Evolutionary conservation across 2,113 vertebrate genomes (phyloP), one percentile per base, ranked within the genome.

Genomic region (Oreocharis arfaki): DNA sequence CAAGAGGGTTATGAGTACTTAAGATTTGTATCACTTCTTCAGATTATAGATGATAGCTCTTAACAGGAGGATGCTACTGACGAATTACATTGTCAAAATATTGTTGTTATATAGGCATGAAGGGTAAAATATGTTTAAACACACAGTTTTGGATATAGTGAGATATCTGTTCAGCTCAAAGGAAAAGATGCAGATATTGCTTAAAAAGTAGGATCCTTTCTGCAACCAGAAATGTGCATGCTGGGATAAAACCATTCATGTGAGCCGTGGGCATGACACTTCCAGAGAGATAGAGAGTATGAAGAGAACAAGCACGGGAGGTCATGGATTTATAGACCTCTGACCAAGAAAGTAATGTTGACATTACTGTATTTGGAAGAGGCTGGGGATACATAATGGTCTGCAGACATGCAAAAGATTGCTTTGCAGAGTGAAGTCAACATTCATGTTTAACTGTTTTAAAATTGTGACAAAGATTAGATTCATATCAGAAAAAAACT

Each of bases 111-210:
- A 97, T 97, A 97, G 96, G 96, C 95, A 96, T 97, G 96, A 97
- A 97, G 96, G 95, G 94, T 97, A 97, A 97, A 97, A 97, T 97
- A 97, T 97, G 96, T 95, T 97, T 96, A 95, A 97, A 96, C 96
- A 97, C 96, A 96, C 93, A 96, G 94, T 93, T 96, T 96, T 96
- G 95, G 96, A 96, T 97, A 88, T 79, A 97, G 95, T 92, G 95
- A 96, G 94, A 96, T 96, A 96, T 96, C 94, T 94, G 93, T 89
- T 96, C 91, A 93, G 94, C 95, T 96, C 90, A 89, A 97, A 96
- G 91, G 88, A 96, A 89, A 91, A 90, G 93, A 97, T 93, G 78
- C 46, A 93, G 95, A 95, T 91, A 93, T 70, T 69, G 95, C 95
- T 96, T 83, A 85, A 94, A 96, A 96, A 96, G 75, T 65, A 80